phyloP scores from a whole-genome alignment of 2,888 invertebrate species.

The Uloborus plumipes region DNA sequence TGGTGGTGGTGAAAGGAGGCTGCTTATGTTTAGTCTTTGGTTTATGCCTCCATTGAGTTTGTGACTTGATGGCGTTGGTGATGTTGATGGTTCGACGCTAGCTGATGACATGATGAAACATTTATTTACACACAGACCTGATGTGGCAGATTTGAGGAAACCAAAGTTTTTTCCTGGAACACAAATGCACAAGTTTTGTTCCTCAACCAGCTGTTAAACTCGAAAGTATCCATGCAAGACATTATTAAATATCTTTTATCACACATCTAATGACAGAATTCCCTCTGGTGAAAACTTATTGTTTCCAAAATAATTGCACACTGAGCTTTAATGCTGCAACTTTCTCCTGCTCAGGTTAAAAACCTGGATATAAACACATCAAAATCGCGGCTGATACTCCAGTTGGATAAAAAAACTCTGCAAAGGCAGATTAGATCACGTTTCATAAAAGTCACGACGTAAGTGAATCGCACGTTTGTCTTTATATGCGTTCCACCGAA shows the following conservation, averaged over 20 bases:
- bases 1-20: constrained; percentile 76
- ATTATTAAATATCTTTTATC: background rate
- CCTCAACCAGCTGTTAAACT: background rate
- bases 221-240: background rate
- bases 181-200: background rate
- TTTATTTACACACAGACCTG: background rate
- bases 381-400: constrained; percentile 13
- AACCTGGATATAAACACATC: too few species aligned
- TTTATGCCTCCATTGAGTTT: constrained; percentile 59
- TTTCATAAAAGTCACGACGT: constrained; percentile 46
- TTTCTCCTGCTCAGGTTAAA: too few species aligned
- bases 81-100: constrained; percentile 56
- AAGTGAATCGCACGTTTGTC: constrained; percentile 59
- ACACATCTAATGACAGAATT: background rate
- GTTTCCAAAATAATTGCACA: background rate
- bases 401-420: constrained; percentile 37
- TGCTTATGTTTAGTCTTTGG: constrained; percentile 69
- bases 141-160: too few species aligned
- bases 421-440: constrained; percentile 52
- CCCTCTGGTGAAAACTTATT: background rate
- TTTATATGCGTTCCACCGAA: constrained; percentile 54
- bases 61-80: constrained; percentile 57
- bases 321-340: too few species aligned
- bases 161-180: background rate
- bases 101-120: constrained; percentile 42